Base-by-base conservation (phyloP, 2,113 vertebrate species). In the Crotalus helleri region DNA sequence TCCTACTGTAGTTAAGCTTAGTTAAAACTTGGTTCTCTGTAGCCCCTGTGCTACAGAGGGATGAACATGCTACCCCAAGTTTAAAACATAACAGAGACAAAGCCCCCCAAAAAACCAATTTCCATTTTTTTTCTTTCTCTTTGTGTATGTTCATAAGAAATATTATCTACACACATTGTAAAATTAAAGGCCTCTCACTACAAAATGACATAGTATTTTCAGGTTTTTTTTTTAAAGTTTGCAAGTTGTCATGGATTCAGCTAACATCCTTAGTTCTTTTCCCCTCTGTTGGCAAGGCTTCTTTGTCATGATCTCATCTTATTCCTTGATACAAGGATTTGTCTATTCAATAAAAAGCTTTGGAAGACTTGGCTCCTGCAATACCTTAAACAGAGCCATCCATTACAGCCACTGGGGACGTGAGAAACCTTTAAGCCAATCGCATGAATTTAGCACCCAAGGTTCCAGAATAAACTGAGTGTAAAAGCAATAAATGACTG, bases 301-400 rank as follows among this genome's bases (percentile, higher is more conserved):
- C 24, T 88, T 74, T n/a, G 23, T 46, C 61, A 89, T 92, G 86
- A 92, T 74, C 87, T 92, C 87, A 92, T 92, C 59, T 33, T 87
- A 54, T 12, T 53, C 19, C 58, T n/a, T 61, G 12, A 51, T 55
- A 57, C 26, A 81, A 85, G 23, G 44, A 19, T 89, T 49, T 1
- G 2, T 86, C 51, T 19, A 39, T 87, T n/a, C 23, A n/a, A 51
- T 54, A 59, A 15, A 15, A 15, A 64, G n/a, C 58, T 44, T 39
- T 64, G 85, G 49, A 64, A 59, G 19, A 51, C 29, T 89, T 33
- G 51, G 91, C 49, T 24, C 13, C 44, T 89, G 53, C 85, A 24
- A 59, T 92, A 90, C 57, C 17, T 89, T 92, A 58, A 85, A 61
- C 23, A 85, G 51, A 11, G 44, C 55, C 64, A 59, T 90, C 69